These are phyloP conservation scores for Drosophila meridionalis DNA, from an alignment of 2,888 invertebrate species.

Conservation along the genomic window DNA sequence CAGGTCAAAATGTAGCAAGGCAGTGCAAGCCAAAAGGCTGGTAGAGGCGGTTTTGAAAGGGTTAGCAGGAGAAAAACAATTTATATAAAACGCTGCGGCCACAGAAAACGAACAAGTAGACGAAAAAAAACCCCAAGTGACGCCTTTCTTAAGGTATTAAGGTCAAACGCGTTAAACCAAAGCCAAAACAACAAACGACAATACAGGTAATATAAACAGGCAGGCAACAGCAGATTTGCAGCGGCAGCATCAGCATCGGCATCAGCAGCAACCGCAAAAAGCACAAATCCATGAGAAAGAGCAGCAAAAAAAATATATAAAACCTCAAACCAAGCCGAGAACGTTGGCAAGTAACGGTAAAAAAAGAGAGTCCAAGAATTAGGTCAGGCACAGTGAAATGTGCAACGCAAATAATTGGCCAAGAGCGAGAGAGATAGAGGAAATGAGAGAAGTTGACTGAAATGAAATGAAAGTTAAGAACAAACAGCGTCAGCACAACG, in stretches of 20 bases:
- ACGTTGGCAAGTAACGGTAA: conserved; percentile 54
- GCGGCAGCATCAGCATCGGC: conserved; percentile 22
- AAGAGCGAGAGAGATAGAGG: conserved; percentile 14
- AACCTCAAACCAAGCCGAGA: conserved; percentile 25
- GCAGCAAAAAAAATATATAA: conserved; percentile 22
- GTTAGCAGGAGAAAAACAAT: conserved; percentile 33
- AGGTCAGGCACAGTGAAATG: conserved; percentile 57
- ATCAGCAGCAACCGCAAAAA: conserved; percentile 66
- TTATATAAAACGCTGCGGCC: conserved; percentile 34
- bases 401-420: conserved; percentile 54
- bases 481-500: conserved; percentile 21
- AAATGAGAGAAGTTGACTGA: conserved; percentile 29
- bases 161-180: conserved; percentile 79
- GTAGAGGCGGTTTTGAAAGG: not conserved
- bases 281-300: conserved; percentile 51
- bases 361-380: conserved; percentile 65
- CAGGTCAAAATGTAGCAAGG: conserved; percentile 15
- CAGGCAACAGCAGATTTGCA: conserved; percentile 66
- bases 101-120: conserved; percentile 12
- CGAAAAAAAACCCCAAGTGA: conserved; percentile 60
- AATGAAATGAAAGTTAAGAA: conserved; percentile 63
- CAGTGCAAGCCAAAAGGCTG: not conserved
- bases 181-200: conserved; percentile 38
- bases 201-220: conserved; percentile 58
- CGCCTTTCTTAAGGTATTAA: conserved; percentile 76